These are phyloP conservation scores for Hydrolagus affinis DNA, from an alignment of 2,113 vertebrate genomes.

Conservation along the genomic window DNA sequence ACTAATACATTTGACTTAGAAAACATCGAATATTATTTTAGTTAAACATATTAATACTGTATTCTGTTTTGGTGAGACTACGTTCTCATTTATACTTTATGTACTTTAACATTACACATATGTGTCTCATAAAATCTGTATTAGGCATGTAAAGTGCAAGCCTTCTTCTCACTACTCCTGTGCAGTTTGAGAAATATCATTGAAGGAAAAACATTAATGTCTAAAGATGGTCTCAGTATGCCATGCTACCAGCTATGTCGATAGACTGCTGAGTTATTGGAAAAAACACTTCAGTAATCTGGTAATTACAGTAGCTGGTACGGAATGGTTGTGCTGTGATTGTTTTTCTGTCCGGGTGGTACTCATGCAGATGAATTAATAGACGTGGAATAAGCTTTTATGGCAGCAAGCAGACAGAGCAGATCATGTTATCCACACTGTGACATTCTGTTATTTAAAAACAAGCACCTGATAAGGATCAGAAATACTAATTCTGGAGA, in stretches of 20 bases:
- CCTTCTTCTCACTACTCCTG: too few species aligned
- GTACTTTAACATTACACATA: too few species aligned
- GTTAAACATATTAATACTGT: too few species aligned
- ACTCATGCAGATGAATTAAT: background rate
- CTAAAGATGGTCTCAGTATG: background rate
- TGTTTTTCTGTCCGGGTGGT: background rate
- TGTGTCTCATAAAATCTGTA: too few species aligned
- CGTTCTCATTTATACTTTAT: too few species aligned
- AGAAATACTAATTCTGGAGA: background rate
- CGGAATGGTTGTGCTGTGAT: background rate
- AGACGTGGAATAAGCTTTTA: background rate
- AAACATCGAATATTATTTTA: too few species aligned
- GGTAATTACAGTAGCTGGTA: background rate
- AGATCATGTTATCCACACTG: background rate
- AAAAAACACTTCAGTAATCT: background rate
- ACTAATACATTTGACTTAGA: too few species aligned
- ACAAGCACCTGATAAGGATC: background rate
- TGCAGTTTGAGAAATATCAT: too few species aligned
- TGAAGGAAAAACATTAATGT: background rate
- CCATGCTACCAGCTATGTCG: background rate
- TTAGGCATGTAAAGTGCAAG: too few species aligned
- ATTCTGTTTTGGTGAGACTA: too few species aligned
- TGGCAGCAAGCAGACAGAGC: background rate
- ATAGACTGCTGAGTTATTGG: background rate
- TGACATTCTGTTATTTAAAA: background rate